Conservation (phyloP, 1,140 invertebrate genomes). For the Lordiphosa collinella region DNA sequence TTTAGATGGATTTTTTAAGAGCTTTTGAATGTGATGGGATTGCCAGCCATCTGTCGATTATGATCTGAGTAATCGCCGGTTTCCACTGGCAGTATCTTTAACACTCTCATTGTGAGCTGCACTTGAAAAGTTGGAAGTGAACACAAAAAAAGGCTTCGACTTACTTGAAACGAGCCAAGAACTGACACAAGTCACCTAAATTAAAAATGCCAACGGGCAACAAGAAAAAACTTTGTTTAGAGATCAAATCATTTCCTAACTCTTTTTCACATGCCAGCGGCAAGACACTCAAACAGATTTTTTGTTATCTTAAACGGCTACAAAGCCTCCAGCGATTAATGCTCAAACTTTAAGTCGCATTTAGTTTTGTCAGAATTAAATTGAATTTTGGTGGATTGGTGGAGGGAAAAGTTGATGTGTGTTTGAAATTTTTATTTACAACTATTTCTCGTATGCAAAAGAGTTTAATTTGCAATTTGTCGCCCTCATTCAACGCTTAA, state of each 20-base stretch:
- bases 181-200: constrained; percentile 61
- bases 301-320: constrained; percentile 47
- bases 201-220: constrained; percentile 71
- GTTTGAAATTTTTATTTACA: constrained; percentile 68
- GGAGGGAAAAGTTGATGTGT: constrained; percentile 52
- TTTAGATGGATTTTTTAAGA: constrained; percentile 17
- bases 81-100: too few species aligned
- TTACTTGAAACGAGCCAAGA: too few species aligned
- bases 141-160: too few species aligned
- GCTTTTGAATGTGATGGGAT: too few species aligned
- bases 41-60: too few species aligned
- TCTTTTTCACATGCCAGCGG: too few species aligned
- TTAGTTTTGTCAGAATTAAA: constrained; percentile 62
- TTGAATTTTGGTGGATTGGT: constrained; percentile 49
- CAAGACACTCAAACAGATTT: constrained; percentile 37
- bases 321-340: constrained; percentile 20
- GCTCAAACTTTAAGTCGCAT: constrained; percentile 45
- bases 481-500: constrained; percentile 76
- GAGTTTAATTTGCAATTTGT: constrained; percentile 78
- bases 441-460: constrained; percentile 70
- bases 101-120: constrained; percentile 39
- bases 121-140: constrained; percentile 56
- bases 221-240: constrained; percentile 36
- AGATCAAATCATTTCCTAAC: constrained; percentile 2
- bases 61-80: too few species aligned